A percentile compares a stretch with the other conserved stretches of the same genome.
These are phyloP conservation scores for Meloidogyne hapla DNA, from an alignment of 1,140 invertebrate species.

Conservation along the genomic window DNA sequence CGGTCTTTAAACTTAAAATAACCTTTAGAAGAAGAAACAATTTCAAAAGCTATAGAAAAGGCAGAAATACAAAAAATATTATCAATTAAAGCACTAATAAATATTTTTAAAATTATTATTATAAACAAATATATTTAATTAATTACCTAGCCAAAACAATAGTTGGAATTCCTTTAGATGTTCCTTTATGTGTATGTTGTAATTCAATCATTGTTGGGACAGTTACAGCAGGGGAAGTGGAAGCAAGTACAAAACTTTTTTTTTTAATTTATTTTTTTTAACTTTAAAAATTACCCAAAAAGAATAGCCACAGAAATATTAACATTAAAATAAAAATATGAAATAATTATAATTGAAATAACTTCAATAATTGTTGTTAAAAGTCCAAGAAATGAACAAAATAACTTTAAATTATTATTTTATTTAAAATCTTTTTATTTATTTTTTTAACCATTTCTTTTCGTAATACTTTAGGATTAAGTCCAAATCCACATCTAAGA, in stretches of 20 bases:
- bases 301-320: slow-evolving; percentile 71
- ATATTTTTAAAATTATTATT: neutral
- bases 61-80: slow-evolving; percentile 79
- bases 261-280: neutral
- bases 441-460: slow-evolving; percentile 73
- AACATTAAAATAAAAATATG: slow-evolving; percentile 76
- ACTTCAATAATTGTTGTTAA: slow-evolving; percentile 71
- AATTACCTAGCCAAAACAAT: slow-evolving; percentile 76
- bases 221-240: slow-evolving; percentile 90
- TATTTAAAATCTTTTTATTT: slow-evolving; percentile 75
- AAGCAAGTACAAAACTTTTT: slow-evolving; percentile 75
- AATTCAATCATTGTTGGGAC: slow-evolving; percentile 86
- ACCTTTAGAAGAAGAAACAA: slow-evolving; percentile 1
- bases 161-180: slow-evolving; percentile 89
- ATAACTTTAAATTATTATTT: slow-evolving; percentile 73
- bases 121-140: neutral
- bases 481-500: slow-evolving; percentile 83
- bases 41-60: slow-evolving; percentile 75
- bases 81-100: slow-evolving; percentile 77
- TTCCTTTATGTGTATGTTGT: slow-evolving; percentile 79
- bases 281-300: slow-evolving; percentile 38
- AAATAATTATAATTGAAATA: slow-evolving; percentile 71
- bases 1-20: no score
- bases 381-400: slow-evolving; percentile 41
- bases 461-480: slow-evolving; percentile 80